These are phyloP conservation scores for Hippopotamyrus pictus DNA, from an alignment of 2,797 vertebrate species.

Conservation along the genomic window DNA sequence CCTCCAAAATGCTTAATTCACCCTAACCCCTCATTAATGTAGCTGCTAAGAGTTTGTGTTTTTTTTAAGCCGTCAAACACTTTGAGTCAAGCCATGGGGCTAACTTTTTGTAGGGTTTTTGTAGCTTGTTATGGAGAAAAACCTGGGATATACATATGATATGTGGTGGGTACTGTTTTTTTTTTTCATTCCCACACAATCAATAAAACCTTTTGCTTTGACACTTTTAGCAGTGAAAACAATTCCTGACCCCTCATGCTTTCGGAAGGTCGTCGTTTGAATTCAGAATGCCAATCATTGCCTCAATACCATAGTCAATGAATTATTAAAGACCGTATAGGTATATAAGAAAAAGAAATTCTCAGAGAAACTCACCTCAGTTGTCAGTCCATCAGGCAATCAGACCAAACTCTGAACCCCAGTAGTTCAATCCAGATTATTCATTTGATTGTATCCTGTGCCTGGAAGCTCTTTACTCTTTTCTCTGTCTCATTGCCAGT, in stretches of 20 bases:
- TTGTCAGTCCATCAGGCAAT: background rate
- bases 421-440: background rate
- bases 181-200: background rate
- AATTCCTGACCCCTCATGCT: background rate
- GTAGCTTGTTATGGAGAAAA: background rate
- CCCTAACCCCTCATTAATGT: background rate
- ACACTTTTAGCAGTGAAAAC: background rate
- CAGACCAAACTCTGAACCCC: background rate
- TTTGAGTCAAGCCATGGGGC: background rate
- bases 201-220: background rate
- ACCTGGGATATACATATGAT: background rate
- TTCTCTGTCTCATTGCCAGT: background rate
- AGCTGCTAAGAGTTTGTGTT: background rate
- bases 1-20: background rate
- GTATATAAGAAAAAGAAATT: background rate
- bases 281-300: background rate
- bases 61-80: background rate
- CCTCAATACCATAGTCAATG: background rate
- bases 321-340: background rate
- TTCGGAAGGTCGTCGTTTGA: background rate
- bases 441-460: background rate
- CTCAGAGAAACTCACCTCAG: conserved; percentile 13
- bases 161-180: background rate
- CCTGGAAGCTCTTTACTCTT: background rate
- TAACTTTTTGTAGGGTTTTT: background rate